Percentiles rank a stretch among this genome's conserved stretches.
Evolutionary conservation across 1,140 invertebrate genomes (phyloP).

Genomic region (Cecropterus lyciades): DNA sequence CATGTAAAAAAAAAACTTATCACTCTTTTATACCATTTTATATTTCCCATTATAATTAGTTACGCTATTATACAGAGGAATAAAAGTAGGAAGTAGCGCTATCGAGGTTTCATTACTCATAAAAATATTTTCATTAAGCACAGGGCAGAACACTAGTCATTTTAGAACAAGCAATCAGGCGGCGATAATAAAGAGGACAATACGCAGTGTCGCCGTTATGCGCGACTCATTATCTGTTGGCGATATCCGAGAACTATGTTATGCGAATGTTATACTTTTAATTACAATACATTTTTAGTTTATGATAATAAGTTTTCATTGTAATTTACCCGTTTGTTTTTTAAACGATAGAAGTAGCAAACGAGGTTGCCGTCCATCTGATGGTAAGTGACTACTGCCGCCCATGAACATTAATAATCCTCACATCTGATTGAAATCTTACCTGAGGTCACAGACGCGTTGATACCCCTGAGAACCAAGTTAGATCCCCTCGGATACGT

Average conservation of each 20-base stretch:
- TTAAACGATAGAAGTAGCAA: no score
- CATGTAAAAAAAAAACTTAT: no score
- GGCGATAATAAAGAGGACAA: slow-evolving; percentile 22
- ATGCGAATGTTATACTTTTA: slow-evolving; percentile 1
- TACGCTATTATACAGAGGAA: not conserved
- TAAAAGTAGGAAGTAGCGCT: slow-evolving; percentile 7
- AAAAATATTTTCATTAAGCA: slow-evolving; percentile 24
- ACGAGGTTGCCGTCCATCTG: no score
- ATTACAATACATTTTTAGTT: not conserved
- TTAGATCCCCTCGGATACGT: no score
- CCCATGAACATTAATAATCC: no score
- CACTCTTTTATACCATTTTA: no score
- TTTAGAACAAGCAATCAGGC: slow-evolving; percentile 29
- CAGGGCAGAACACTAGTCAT: slow-evolving; percentile 10
- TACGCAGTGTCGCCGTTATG: slow-evolving; percentile 18
- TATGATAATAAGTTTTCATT: no score
- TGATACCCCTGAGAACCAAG: no score
- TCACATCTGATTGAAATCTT: no score
- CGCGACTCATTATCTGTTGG: slow-evolving; percentile 18
- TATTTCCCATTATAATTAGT: not conserved
- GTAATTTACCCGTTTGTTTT: no score
- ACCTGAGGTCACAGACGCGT: no score
- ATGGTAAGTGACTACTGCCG: no score
- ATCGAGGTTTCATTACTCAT: slow-evolving; percentile 18
- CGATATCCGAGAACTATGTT: slow-evolving; percentile 19